These are phyloP conservation scores for Serrognathus titanus DNA, from an alignment of 2,888 invertebrate genomes.

Conservation along the genomic window DNA sequence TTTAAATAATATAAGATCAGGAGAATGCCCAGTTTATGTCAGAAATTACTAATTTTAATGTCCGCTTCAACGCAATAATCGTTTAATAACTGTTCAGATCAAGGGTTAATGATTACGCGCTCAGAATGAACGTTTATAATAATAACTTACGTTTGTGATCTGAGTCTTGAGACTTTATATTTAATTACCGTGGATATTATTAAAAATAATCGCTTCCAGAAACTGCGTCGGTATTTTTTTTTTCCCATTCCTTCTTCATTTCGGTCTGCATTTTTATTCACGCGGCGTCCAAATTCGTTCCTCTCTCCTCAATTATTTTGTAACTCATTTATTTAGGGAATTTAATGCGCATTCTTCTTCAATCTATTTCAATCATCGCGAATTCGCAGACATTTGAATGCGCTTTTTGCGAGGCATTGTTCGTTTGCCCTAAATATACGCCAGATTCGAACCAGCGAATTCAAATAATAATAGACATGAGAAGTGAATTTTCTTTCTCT, in stretches of 20 bases:
- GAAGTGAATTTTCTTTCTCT: conserved; percentile 11
- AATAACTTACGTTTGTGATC: conserved; percentile 1
- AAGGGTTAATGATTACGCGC: conserved; percentile 26
- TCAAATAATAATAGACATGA: conserved; percentile 18
- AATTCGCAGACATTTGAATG: conserved; percentile 25
- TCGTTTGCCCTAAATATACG: conserved; percentile 24
- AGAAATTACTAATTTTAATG: conserved; percentile 29
- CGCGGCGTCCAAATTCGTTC: conserved; percentile 12
- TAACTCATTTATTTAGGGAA: conserved; percentile 26
- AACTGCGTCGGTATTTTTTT: background rate
- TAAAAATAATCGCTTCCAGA: background rate
- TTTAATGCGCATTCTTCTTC: conserved; percentile 28
- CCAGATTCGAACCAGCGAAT: conserved; percentile 16
- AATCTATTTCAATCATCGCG: conserved; percentile 29
- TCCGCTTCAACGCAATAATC: conserved; percentile 28
- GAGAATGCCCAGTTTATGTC: conserved; percentile 20
- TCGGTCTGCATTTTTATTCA: conserved; percentile 18
- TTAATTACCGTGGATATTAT: conserved; percentile 4
- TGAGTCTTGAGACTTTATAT: conserved; percentile 18
- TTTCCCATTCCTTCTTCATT: conserved; percentile 3
- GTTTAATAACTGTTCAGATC: conserved; percentile 26
- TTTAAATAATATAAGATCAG: too few relatives aligned
- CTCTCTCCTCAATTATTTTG: conserved; percentile 27
- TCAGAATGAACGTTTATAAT: conserved; percentile 23
- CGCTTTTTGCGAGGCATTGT: conserved; percentile 21